phyloP scores from a whole-genome alignment of 2,888 invertebrate species.

The Dryobotodes eremita region DNA sequence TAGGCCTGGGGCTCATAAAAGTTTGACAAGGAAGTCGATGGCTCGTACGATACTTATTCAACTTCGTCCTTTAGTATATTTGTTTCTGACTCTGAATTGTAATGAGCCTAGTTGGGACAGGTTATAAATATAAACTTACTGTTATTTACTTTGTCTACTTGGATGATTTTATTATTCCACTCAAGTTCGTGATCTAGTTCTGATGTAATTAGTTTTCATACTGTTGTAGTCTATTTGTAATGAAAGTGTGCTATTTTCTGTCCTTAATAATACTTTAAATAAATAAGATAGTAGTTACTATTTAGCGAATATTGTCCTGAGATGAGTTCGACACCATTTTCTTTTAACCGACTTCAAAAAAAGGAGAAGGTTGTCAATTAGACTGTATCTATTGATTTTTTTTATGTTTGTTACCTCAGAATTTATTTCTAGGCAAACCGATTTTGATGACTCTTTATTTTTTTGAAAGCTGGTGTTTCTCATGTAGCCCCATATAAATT shows the following conservation, averaged over 20 bases:
- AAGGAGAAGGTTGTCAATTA: too few species aligned
- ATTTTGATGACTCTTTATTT: too few species aligned
- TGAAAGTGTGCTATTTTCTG: neutral
- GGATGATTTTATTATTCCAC: slow-evolving; percentile 53
- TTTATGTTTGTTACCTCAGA: too few species aligned
- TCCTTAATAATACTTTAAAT: neutral
- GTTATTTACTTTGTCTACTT: slow-evolving; percentile 18
- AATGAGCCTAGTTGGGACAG: slow-evolving; percentile 51
- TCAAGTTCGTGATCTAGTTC: slow-evolving; percentile 36
- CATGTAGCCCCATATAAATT: too few species aligned
- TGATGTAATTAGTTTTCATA: slow-evolving; percentile 29
- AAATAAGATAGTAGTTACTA: too few species aligned
- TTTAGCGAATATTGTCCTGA: too few species aligned
- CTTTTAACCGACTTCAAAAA: too few species aligned
- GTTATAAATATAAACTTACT: slow-evolving; percentile 44
- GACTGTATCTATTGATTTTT: too few species aligned
- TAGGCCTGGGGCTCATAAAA: slow-evolving; percentile 30
- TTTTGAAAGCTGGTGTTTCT: too few species aligned
- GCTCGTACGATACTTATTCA: slow-evolving; percentile 41
- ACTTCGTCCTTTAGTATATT: slow-evolving; percentile 46
- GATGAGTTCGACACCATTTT: neutral
- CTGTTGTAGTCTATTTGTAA: neutral
- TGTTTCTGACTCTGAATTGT: slow-evolving; percentile 44
- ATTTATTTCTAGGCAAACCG: too few species aligned
- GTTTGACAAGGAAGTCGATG: slow-evolving; percentile 38